Percentiles rank a stretch among this genome's conserved stretches.
phyloP scores from a whole-genome alignment of 2,888 invertebrate species.

The Ochropleura leucogaster region DNA sequence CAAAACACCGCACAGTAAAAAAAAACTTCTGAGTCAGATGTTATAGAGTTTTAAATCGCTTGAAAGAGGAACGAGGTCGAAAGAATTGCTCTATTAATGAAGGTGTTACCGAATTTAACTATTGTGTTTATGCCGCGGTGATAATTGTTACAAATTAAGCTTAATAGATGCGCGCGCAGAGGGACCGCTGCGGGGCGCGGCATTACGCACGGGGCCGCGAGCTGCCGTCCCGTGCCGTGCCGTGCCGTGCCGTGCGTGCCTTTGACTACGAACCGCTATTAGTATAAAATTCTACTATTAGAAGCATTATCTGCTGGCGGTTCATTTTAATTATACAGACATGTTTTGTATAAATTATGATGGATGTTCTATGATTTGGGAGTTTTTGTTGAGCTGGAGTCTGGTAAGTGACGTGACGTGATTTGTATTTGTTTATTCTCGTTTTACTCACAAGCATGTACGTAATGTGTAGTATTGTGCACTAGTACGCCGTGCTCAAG shows the following conservation, averaged over 20 bases:
- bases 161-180: constrained; percentile 71
- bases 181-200: constrained; percentile 46
- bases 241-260: constrained; percentile 23
- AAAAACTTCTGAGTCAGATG: constrained; percentile 10
- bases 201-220: constrained; percentile 34
- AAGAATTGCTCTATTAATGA: constrained; percentile 77
- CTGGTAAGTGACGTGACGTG: too few relatives aligned
- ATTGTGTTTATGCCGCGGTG: constrained; percentile 76
- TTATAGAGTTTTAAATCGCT: constrained; percentile 40
- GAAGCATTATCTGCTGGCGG: constrained; percentile 35
- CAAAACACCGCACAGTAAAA: constrained; percentile 20
- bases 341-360: constrained; percentile 50
- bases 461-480: not conserved
- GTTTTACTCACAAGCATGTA: not conserved
- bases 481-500: not conserved
- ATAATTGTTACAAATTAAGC: constrained; percentile 85
- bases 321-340: constrained; percentile 58
- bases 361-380: constrained; percentile 55
- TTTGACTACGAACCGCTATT: constrained; percentile 45
- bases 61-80: constrained; percentile 27
- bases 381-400: constrained; percentile 10
- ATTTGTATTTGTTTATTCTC: constrained; percentile 15
- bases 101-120: constrained; percentile 83
- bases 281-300: constrained; percentile 57
- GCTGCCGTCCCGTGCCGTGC: constrained; percentile 1